Evolutionary conservation across 2,797 vertebrate genomes (phyloP), one percentile per base, ranked within the genome.

Genomic region (Rhabdophis nuchalis): DNA sequence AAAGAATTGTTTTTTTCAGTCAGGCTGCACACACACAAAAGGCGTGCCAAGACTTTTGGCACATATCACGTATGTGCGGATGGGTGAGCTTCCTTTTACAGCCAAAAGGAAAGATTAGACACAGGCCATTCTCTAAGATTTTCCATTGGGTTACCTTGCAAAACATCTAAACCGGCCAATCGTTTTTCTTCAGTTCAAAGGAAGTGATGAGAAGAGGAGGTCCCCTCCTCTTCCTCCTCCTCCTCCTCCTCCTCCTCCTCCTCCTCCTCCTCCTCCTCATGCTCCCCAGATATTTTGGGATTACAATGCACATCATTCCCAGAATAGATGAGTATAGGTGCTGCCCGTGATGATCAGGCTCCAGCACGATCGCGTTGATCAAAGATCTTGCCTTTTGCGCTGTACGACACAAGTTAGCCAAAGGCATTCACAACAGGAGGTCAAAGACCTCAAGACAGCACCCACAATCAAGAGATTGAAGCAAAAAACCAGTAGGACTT

Each of bases 151-250:
- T 95, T 95, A 94, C 91, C 92, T 94, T 95, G 93, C 91, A 94
- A 93, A 95, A 96, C 94, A 95, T 96, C 95, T 95, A 95, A 96
- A 96, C 95, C 93, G 89, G 85, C 95, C 95, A 96, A 96, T 93
- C 91, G 91, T 91, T 94, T 94, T 94, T 54, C 93, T 95, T 93
- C 87, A 96, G 95, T 96, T 96, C 95, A 86, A 41, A 92, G 85
- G 86, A 91, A 95, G 92, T 58, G 94, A 90, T 41, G 88, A 88
- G 91, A 16, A 87, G 11, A 23, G 90, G 92, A 87, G 93, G 91
- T 20, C 14, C 12, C 27, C 58, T 29, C 16, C 8, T 20, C 7
- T 1, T 41, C 18, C 14, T 29, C 27, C 58, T 29, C 56, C 54
- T 32, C 61, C 29, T 68, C 16, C 8, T 10, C 7, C 3, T 41